Evolutionary conservation across 2,888 invertebrate species (phyloP).

Genomic region (Ochropacha duplaris): DNA sequence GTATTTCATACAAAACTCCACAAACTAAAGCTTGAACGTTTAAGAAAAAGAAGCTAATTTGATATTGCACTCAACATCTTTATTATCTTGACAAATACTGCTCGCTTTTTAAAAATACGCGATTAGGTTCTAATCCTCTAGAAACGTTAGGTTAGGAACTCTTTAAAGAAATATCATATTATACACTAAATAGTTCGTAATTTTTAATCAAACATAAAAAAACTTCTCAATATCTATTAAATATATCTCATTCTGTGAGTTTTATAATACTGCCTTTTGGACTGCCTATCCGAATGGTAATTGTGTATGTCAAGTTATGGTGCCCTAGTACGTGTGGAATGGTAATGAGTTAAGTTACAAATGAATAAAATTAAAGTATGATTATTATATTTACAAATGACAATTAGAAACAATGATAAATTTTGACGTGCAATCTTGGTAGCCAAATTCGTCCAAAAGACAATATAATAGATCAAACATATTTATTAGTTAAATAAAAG

Average conservation of each 20-base stretch:
- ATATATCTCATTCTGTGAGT: not conserved
- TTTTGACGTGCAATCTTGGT: constrained; percentile 59
- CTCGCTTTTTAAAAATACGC: too few relatives aligned
- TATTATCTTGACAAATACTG: too few relatives aligned
- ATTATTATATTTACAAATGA: constrained; percentile 8
- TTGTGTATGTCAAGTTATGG: not conserved
- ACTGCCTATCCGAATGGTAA: constrained; percentile 25
- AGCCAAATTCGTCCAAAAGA: constrained; percentile 80
- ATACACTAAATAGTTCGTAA: too few relatives aligned
- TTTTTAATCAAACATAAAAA: too few relatives aligned
- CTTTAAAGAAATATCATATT: too few relatives aligned
- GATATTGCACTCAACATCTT: too few relatives aligned
- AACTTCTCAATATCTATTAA: not conserved
- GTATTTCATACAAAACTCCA: too few relatives aligned
- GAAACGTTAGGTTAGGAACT: too few relatives aligned
- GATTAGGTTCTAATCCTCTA: too few relatives aligned
- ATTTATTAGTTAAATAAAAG: constrained; percentile 14
- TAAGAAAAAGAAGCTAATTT: too few relatives aligned
- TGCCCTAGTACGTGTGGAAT: not conserved
- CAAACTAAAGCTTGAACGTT: too few relatives aligned
- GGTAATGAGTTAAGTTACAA: constrained; percentile 13
- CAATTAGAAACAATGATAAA: constrained; percentile 24
- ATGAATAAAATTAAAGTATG: not conserved
- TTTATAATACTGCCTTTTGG: constrained; percentile 73
- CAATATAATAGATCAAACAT: constrained; percentile 50